phyloP scores from a whole-genome alignment of 2,888 invertebrate species.

The Poecilobothrus nobilitatus region DNA sequence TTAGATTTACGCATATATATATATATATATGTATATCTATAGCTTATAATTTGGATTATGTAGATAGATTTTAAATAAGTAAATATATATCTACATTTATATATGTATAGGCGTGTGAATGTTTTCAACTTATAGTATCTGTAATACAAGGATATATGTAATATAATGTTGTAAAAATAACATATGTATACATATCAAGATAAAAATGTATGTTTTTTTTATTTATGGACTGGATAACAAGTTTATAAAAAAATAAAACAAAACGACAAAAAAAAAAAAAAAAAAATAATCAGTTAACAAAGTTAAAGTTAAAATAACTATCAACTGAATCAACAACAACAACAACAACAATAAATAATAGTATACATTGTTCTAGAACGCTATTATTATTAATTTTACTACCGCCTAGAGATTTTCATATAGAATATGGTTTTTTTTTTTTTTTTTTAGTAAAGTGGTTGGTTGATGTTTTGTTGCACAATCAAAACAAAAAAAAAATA shows the following conservation, averaged over 20 bases:
- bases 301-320: background rate
- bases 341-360: background rate
- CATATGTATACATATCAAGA: background rate
- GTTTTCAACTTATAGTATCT: no score
- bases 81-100: no score
- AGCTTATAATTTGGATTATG: no score
- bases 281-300: background rate
- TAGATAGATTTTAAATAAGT: no score
- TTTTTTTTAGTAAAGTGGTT: background rate
- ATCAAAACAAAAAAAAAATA: no score
- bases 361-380: background rate
- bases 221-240: background rate
- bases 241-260: background rate
- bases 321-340: no score
- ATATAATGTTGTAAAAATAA: background rate
- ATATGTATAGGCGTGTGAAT: no score
- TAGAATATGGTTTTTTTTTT: background rate
- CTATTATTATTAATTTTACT: no score
- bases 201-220: background rate
- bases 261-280: background rate
- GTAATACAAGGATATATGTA: background rate
- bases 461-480: background rate
- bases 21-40: no score
- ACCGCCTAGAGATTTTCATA: no score
- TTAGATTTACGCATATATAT: no score